Evolutionary conservation across 1,140 invertebrate genomes (phyloP).

Genomic region (Aphelenchoides fujianensis): DNA sequence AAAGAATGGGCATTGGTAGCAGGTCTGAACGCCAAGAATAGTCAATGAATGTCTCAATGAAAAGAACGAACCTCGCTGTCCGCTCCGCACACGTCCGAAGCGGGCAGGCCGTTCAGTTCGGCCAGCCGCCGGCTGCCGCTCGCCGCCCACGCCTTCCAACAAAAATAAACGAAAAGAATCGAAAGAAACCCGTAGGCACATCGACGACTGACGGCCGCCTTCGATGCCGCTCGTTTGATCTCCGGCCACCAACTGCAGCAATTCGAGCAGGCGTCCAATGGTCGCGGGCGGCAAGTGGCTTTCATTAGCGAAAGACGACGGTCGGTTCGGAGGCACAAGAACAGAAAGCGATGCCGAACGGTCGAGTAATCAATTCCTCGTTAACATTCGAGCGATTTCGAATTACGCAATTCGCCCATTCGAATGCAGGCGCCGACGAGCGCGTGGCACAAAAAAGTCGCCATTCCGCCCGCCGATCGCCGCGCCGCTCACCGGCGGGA

Average conservation of each 20-base stretch:
- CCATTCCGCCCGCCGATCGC: too few species aligned
- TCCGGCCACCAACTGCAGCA: not conserved
- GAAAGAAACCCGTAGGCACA: not conserved
- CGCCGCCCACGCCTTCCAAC: not conserved
- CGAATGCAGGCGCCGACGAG: too few species aligned
- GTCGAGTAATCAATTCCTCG: too few species aligned
- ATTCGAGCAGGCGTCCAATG: not conserved
- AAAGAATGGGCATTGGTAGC: not conserved
- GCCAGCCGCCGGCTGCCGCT: not conserved
- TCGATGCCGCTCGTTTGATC: too few species aligned
- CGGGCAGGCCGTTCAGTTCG: not conserved
- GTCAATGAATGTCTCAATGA: not conserved
- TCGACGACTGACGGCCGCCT: too few species aligned
- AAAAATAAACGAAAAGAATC: not conserved
- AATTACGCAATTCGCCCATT: too few species aligned
- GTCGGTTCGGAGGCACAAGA: too few species aligned
- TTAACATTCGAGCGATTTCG: too few species aligned
- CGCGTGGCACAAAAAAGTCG: too few species aligned
- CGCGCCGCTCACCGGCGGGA: too few species aligned
- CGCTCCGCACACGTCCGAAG: not conserved
- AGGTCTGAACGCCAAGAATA: not conserved
- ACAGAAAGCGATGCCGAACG: too few species aligned
- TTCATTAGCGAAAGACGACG: not conserved
- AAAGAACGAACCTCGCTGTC: not conserved
- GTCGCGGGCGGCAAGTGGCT: not conserved